Percentiles rank a stretch among this genome's conserved stretches.
Evolutionary conservation across 2,888 invertebrate species (phyloP).

Genomic region (Drosophila imparisetae): DNA sequence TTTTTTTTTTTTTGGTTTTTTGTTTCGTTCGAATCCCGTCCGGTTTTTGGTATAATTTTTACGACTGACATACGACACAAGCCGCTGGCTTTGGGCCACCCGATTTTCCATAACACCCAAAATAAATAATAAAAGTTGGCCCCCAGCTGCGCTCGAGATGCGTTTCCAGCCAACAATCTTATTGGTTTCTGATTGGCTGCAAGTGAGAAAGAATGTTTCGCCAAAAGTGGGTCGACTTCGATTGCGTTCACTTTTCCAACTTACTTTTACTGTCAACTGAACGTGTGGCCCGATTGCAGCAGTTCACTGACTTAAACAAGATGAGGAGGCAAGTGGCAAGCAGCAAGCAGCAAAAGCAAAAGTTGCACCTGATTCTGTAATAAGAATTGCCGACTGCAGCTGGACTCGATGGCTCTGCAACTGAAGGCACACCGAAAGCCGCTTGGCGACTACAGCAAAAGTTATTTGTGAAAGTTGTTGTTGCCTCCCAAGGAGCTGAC

Average conservation of each 20-base stretch:
- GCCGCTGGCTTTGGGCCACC: conserved; percentile 76
- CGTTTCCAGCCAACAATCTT: conserved; percentile 29
- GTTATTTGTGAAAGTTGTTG: conserved; percentile 75
- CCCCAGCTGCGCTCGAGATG: conserved; percentile 41
- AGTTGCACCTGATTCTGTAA: conserved; percentile 80
- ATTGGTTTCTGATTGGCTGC: conserved; percentile 18
- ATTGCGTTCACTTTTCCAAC: conserved; percentile 75
- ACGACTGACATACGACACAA: conserved; percentile 55
- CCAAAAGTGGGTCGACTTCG: conserved; percentile 59
- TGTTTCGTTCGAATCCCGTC: conserved; percentile 15
- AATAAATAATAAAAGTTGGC: conserved; percentile 18
- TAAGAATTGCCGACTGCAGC: conserved; percentile 63
- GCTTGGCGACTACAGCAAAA: conserved; percentile 46
- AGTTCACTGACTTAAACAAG: conserved; percentile 71
- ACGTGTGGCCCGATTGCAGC: conserved; percentile 63
- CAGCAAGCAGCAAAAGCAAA: conserved; percentile 64
- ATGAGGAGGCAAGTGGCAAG: conserved; percentile 15
- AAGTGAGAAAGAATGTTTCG: conserved; percentile 42
- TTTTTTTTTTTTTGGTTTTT: conserved; percentile 21
- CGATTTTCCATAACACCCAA: conserved; percentile 46
- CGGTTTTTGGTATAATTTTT: conserved; percentile 59
- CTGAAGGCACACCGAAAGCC: conserved; percentile 22
- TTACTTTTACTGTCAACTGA: conserved; percentile 80
- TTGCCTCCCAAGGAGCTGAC: conserved; percentile 69
- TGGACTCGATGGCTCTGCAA: conserved; percentile 1